Conservation (phyloP, 1,140 invertebrate genomes). For the Aphelinus atriplicis region DNA sequence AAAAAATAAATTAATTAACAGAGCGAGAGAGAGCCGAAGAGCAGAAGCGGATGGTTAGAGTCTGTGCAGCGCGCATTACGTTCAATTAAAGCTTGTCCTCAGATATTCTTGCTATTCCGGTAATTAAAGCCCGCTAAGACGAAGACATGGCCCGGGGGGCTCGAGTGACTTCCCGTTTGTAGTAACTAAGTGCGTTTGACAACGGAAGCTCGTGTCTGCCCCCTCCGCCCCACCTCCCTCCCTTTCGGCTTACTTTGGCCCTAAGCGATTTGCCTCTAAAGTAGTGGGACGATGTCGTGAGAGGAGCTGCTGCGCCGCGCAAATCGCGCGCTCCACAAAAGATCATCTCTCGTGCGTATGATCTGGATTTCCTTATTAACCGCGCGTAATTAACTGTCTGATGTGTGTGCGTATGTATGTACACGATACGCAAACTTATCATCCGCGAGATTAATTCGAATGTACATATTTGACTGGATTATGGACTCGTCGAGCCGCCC, state of each 20-base stretch:
- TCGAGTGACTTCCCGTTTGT: conserved; percentile 61
- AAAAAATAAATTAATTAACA: conserved; percentile 21
- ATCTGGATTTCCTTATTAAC: conserved; percentile 35
- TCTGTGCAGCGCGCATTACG: neutral
- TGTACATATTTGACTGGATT: no score
- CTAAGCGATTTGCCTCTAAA: conserved; percentile 43
- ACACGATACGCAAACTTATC: no score
- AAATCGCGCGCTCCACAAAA: conserved; percentile 27
- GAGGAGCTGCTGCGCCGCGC: neutral
- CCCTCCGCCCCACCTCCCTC: conserved; percentile 45
- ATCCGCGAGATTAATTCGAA: no score
- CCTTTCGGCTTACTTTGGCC: conserved; percentile 49
- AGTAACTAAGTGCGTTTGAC: conserved; percentile 66
- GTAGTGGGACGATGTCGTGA: conserved; percentile 32
- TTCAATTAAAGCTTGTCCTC: conserved; percentile 50
- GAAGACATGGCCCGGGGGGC: conserved; percentile 56
- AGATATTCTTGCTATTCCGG: conserved; percentile 53
- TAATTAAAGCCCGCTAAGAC: conserved; percentile 62
- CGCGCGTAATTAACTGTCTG: conserved; percentile 25
- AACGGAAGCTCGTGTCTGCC: conserved; percentile 61
- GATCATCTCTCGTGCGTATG: conserved; percentile 11
- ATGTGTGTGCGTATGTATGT: no score
- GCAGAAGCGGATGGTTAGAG: neutral
- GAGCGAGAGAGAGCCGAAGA: conserved; percentile 20
- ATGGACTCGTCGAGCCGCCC: no score